Evolutionary conservation across 2,113 vertebrate genomes (phyloP).

Genomic region (Pelvicachromis taeniatus): DNA sequence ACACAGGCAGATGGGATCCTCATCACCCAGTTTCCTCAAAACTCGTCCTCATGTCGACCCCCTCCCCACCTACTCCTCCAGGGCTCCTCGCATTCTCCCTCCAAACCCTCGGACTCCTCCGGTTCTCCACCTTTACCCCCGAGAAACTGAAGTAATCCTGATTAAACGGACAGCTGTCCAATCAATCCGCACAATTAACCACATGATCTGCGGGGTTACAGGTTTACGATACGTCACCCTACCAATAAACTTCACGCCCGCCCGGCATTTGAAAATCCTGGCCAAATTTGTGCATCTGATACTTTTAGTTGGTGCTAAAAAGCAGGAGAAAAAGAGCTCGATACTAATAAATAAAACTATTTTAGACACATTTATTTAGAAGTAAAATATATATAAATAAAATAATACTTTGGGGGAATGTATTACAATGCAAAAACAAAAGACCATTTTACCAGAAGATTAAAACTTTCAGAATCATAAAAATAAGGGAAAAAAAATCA

Average conservation of each 20-base stretch:
- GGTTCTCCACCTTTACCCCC: slow-evolving; percentile 60
- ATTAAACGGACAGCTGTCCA: slow-evolving; percentile 59
- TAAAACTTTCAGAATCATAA: background rate
- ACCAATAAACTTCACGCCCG: slow-evolving; percentile 1
- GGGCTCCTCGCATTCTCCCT: slow-evolving; percentile 15
- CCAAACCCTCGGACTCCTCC: slow-evolving; percentile 1
- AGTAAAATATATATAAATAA: background rate
- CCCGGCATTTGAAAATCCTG: background rate
- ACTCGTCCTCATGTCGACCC: slow-evolving; percentile 1
- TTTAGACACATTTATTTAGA: background rate
- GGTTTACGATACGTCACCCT: slow-evolving; percentile 20
- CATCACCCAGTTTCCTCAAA: slow-evolving; percentile 58
- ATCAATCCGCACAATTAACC: slow-evolving; percentile 57
- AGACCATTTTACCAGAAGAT: background rate
- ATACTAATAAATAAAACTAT: background rate
- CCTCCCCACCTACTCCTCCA: slow-evolving; percentile 29
- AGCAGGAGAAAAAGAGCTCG: background rate
- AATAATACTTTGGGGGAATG: background rate
- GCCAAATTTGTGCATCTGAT: background rate
- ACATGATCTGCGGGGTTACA: slow-evolving; percentile 23
- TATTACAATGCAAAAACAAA: background rate
- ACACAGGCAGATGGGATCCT: slow-evolving; percentile 75
- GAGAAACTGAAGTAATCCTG: slow-evolving; percentile 62
- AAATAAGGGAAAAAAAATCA: background rate
- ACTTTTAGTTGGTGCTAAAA: background rate